Conservation (phyloP, 2,888 invertebrate genomes). For the Drosophila lutescens region DNA sequence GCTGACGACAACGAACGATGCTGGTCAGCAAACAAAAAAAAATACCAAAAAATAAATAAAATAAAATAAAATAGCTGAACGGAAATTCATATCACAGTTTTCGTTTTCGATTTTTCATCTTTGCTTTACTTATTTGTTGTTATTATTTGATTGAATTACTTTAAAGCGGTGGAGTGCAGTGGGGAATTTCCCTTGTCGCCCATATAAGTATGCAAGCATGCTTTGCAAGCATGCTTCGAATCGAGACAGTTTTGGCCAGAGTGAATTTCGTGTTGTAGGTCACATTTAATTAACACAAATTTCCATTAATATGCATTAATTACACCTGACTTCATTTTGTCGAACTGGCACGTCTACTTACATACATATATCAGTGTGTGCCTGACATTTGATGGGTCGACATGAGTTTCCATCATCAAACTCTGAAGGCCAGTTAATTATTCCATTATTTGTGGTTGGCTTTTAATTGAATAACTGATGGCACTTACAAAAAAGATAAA, state of each 20-base stretch:
- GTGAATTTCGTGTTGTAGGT: constrained; percentile 36
- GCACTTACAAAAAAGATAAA: no score
- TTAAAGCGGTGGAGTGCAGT: constrained; percentile 22
- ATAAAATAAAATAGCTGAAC: constrained; percentile 15
- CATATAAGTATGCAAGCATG: constrained; percentile 42
- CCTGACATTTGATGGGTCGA: constrained; percentile 15
- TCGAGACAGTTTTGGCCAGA: not conserved
- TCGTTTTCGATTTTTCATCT: constrained; percentile 6
- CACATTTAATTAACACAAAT: constrained; percentile 82
- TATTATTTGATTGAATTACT: constrained; percentile 49
- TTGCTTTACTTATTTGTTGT: constrained; percentile 23
- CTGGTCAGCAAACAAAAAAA: constrained; percentile 61
- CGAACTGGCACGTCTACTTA: constrained; percentile 11
- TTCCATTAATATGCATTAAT: constrained; percentile 79
- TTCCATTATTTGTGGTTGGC: not conserved
- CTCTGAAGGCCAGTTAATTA: constrained; percentile 2
- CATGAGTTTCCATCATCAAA: constrained; percentile 2
- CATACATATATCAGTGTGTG: no score
- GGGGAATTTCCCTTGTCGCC: constrained; percentile 7
- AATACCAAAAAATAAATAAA: constrained; percentile 9
- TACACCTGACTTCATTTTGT: constrained; percentile 71
- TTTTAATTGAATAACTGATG: not conserved
- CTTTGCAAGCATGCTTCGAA: not conserved
- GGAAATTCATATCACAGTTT: constrained; percentile 34
- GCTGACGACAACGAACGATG: constrained; percentile 33